phyloP scores from a whole-genome alignment of 2,113 vertebrate species.

The Ploceus nigricollis region DNA sequence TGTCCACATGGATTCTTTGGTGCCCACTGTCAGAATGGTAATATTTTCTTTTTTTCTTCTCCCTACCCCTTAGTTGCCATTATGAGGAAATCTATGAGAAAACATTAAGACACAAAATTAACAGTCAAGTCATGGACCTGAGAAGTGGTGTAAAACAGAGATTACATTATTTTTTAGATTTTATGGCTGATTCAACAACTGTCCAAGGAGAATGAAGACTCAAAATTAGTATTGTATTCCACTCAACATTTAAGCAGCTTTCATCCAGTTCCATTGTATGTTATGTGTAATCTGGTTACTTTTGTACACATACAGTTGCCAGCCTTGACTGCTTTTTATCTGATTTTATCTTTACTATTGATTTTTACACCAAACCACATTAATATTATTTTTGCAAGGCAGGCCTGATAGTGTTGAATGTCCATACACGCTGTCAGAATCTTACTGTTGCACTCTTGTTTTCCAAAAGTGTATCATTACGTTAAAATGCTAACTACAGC shows the following conservation, averaged over 20 bases:
- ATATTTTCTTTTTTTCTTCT: not conserved
- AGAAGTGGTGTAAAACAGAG: not conserved
- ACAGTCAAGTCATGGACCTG: not conserved
- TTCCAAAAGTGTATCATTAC: not conserved
- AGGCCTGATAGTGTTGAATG: not conserved
- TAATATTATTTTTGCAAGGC: not conserved
- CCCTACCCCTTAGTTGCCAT: not conserved
- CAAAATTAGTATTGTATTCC: not conserved
- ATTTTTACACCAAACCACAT: not conserved
- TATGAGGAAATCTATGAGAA: not conserved
- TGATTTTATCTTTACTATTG: not conserved
- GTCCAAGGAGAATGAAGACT: not conserved
- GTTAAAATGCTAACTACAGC: not conserved
- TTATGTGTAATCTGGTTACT: not conserved
- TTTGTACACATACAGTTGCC: not conserved
- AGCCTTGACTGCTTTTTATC: not conserved
- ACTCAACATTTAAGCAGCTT: not conserved
- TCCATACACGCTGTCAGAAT: not conserved
- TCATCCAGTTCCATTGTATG: not conserved
- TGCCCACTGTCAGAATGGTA: conserved; percentile 88
- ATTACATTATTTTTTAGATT: not conserved
- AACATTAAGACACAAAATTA: not conserved
- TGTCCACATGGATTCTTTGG: conserved; percentile 91
- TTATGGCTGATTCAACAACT: not conserved
- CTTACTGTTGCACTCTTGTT: not conserved